These are phyloP conservation scores for Pediacus dermestoides DNA, from an alignment of 2,888 invertebrate species.

Conservation along the genomic window DNA sequence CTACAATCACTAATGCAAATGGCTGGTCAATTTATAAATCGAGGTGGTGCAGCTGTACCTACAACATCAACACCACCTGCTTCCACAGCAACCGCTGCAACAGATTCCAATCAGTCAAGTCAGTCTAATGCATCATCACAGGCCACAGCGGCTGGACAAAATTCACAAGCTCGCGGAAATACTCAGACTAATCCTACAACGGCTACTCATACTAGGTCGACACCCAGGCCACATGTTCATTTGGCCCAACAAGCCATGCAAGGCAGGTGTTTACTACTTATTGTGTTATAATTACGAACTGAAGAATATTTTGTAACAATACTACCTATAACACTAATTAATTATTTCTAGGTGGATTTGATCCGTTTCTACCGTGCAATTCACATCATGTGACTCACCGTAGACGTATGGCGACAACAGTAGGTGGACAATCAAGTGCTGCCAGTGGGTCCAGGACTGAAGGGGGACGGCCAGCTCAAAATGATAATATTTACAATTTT, in stretches of 20 bases:
- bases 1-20: slow-evolving; percentile 57
- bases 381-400: slow-evolving; percentile 61
- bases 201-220: slow-evolving; percentile 66
- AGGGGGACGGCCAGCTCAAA: slow-evolving; percentile 8
- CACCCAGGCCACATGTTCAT: slow-evolving; percentile 66
- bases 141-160: slow-evolving; percentile 39
- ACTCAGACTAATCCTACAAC: slow-evolving; percentile 69
- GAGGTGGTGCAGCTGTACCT: slow-evolving; percentile 16
- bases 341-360: too few relatives aligned
- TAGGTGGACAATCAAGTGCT: too few relatives aligned
- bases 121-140: slow-evolving; percentile 14
- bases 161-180: slow-evolving; percentile 57
- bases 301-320: too few relatives aligned
- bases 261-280: too few relatives aligned
- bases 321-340: too few relatives aligned
- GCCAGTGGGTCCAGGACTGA: slow-evolving; percentile 1
- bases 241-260: slow-evolving; percentile 58
- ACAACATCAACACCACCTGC: slow-evolving; percentile 26
- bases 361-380: slow-evolving; percentile 68
- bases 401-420: slow-evolving; percentile 22
- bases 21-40: slow-evolving; percentile 49
- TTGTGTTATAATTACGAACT: too few relatives aligned
- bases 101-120: slow-evolving; percentile 17
- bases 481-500: slow-evolving; percentile 28
- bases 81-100: slow-evolving; percentile 24